Conservation (phyloP, 2,113 vertebrate species). For the Prunella himalayana region DNA sequence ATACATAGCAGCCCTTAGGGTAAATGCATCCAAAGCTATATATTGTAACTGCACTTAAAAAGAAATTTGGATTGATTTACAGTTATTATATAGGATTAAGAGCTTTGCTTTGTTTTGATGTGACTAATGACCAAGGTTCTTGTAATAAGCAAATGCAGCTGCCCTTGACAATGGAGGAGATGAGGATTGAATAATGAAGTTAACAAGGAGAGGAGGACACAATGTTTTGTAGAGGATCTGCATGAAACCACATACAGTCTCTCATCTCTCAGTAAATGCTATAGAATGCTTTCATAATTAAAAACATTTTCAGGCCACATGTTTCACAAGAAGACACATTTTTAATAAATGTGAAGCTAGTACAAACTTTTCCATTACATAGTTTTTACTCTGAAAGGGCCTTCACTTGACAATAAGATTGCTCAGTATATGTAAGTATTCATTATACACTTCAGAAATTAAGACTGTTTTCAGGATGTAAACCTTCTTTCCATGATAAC, state of each 20-base stretch:
- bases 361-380: background rate
- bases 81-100: background rate
- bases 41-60: background rate
- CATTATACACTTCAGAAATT: background rate
- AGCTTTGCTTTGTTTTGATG: slow-evolving; percentile 28
- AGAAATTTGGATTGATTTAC: slow-evolving; percentile 33
- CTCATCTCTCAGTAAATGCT: background rate
- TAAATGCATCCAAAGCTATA: background rate
- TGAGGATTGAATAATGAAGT: slow-evolving; percentile 1
- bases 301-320: background rate
- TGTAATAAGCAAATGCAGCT: slow-evolving; percentile 59
- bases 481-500: background rate
- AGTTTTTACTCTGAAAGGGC: background rate
- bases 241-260: background rate
- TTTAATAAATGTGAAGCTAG: background rate
- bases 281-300: background rate
- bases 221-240: background rate
- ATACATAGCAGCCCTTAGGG: background rate
- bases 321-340: background rate
- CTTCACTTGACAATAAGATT: background rate
- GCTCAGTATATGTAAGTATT: background rate
- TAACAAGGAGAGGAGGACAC: background rate
- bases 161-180: slow-evolving; percentile 55
- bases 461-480: background rate
- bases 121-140: slow-evolving; percentile 36